Evolutionary conservation across 1,140 invertebrate genomes (phyloP).

Genomic region (Drosophila erecta): DNA sequence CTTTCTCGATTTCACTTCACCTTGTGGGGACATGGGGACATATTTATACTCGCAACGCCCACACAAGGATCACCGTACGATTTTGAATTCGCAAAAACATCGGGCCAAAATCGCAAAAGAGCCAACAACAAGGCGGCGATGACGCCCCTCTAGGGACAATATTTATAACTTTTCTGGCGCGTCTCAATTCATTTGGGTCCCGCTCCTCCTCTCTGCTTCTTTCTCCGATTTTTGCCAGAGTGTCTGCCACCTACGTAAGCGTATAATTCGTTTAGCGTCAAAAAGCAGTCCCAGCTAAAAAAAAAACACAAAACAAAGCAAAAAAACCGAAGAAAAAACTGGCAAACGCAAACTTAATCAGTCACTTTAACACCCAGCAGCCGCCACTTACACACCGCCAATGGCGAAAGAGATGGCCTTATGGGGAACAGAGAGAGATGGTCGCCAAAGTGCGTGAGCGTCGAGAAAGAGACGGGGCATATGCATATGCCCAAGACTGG

Average conservation of each 20-base stretch:
- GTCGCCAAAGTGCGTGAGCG: slow-evolving; percentile 55
- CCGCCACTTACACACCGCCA: slow-evolving; percentile 58
- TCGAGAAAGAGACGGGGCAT: slow-evolving; percentile 30
- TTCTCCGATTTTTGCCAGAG: slow-evolving; percentile 56
- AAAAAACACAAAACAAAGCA: slow-evolving; percentile 44
- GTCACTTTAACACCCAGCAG: slow-evolving; percentile 77
- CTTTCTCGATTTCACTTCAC: background rate
- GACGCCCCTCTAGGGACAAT: slow-evolving; percentile 67
- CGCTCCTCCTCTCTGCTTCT: slow-evolving; percentile 1
- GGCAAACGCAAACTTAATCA: slow-evolving; percentile 76
- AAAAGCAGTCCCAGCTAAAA: slow-evolving; percentile 24
- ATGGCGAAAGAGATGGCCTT: background rate
- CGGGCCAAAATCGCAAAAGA: slow-evolving; percentile 4
- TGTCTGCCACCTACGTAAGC: slow-evolving; percentile 82
- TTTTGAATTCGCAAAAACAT: slow-evolving; percentile 16
- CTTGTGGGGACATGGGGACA: background rate
- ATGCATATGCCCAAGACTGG: background rate
- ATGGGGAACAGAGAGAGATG: slow-evolving; percentile 5
- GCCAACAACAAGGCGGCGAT: slow-evolving; percentile 35
- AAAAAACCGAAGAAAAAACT: slow-evolving; percentile 17
- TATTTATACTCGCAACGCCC: slow-evolving; percentile 14
- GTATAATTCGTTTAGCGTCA: slow-evolving; percentile 82
- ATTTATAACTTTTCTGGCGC: slow-evolving; percentile 78
- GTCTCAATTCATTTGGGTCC: slow-evolving; percentile 81
- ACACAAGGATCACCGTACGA: slow-evolving; percentile 36